Base-by-base conservation (phyloP, 2,797 vertebrate species). In the Silurus lanzhouensis region DNA sequence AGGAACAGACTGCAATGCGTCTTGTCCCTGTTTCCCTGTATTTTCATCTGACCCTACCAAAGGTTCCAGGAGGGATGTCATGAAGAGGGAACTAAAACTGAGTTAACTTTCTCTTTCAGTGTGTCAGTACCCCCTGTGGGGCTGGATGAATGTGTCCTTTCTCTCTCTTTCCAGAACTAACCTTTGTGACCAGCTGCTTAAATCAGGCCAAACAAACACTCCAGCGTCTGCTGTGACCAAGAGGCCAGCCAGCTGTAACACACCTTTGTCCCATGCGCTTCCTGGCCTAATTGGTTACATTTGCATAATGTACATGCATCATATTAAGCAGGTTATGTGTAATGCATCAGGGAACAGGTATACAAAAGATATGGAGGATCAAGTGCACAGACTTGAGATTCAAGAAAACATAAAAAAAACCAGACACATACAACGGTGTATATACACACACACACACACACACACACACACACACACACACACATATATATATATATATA, bases 201-300 rank as follows among this genome's bases (percentile, higher is more conserved):
- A 95, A 97, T 95, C 92, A 92, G 96, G 93, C 93, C 94, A 94
- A 95, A 94, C 94, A 95, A 95, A 95, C 94, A 93, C 94, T 95
- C 91, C 89, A 90, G 91, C 89, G 79, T 88, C 90, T 93, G 90
- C 91, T 91, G 91, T 88, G 92, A 91, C 91, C 91, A 92, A 89
- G 91, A 81, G 91, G 90, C 92, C 91, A 91, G 87, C 90, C 91
- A 89, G 91, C 91, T 91, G 90, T 94, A 93, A 92, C 91, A 84
- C 70, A 91, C 89, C 91, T 94, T 95, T 95, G 93, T 95, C 91
- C 92, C 88, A 82, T 91, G 91, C 83, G 91, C 90, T 92, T 93
- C 93, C 91, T 90, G 89, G 85, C 87, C 90, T 95, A 95, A 95
- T 95, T 94, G 92, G 90, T 90, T 91, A 92, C 80, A 89, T 89